Base-by-base conservation (phyloP, 2,888 invertebrate species). In the Hyles lineata region DNA sequence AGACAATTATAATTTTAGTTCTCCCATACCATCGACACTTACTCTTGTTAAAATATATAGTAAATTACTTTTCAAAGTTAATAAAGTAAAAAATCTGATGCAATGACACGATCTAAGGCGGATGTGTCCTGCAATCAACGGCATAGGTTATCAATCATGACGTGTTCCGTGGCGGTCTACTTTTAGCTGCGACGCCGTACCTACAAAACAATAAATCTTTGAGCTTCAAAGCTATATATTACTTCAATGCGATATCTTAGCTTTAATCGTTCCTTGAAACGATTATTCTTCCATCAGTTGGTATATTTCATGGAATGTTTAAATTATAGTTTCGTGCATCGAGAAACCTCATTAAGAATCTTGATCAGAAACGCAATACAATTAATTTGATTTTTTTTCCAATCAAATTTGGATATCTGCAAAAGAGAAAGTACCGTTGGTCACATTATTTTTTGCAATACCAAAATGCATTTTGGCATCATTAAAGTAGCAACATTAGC, bases 401-500 rank as follows among this genome's bases (percentile, higher is more conserved):
- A 67, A 67, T 60, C 25, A 60, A 11, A 43, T 35, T 21, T 35
- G 50, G 43, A 67, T 67, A 7, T 67, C 21, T 17, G 52, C 19
- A 25, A 61, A 32, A 71, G 52, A 71, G 62, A 63, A 62, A 71
- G 71, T 63, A 29, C 62, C 32, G 71, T 63, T 71, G 52, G 52
- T 21, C 52, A 62, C 61, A 71, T 71, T 43, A 62, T 63, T 71
- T 59, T 59, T 55, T 70, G 72, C 72, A 73, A 59, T 60, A 23
- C 59, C 43, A n/a, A 62, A 62, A 70, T 70, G 72, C 74, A 78
- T 82, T 79, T 83, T 80, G 82, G 80, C 82, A 83, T 80, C 76
- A 74, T 81, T 83, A 83, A 83, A 83, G 84, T 79, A 80, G 83
- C 81, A 79, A 73, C 80, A 89, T 89, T 89, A 84, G 85, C 89